Base-by-base conservation (phyloP, 92 coral and sea anemone species). In the Porites evermanni region DNA sequence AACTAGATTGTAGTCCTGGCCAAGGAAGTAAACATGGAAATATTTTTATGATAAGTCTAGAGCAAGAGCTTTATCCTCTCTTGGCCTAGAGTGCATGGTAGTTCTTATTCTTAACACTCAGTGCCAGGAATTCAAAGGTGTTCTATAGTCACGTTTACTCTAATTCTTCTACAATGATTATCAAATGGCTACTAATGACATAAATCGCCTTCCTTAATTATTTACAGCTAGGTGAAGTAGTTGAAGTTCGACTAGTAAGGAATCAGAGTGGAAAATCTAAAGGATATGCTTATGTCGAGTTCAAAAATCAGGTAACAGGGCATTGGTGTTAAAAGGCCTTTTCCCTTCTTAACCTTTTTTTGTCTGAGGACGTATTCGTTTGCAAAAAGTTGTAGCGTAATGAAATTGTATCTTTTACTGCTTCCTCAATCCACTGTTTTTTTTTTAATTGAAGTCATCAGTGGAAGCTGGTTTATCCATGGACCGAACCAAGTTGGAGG, bases 221-320 rank as follows among this genome's bases (percentile, higher is more conserved):
- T 78, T 70, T 54, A 59, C 83, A 97, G 99, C 90, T 95, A 65
- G 99, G 99, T 50, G 98, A 95, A 73, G 79, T 93, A 23, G 75
- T 84, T 4, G 97, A 97, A 77, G 91, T 97, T 67, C 97, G 99
- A 13, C 77, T 97, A 77, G 93, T 97, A 18, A 93, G 86, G 87
- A 93, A 97, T 82, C 91, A 78, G 53, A 82, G 63, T 73, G 99
- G 99, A 24, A 93, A 84, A 56, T 97, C 99, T 24, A 97, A 95
- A 85, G 99, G 99, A 67, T 97, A 84, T 73, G 99, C 99, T 1
- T 97, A 97, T 82, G 82, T 97, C 44, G 95, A 95, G 76, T 97
- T 97, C 52, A 91, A 97, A 78, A 91, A 88, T 81, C 93, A 97
- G 97, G 99, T 96, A 64, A 78, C 88, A 69, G 44, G 4, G 66